Percentiles rank a stretch among this genome's conserved stretches.
Evolutionary conservation across 2,888 invertebrate species (phyloP).

Genomic region (Aricia artaxerxes): DNA sequence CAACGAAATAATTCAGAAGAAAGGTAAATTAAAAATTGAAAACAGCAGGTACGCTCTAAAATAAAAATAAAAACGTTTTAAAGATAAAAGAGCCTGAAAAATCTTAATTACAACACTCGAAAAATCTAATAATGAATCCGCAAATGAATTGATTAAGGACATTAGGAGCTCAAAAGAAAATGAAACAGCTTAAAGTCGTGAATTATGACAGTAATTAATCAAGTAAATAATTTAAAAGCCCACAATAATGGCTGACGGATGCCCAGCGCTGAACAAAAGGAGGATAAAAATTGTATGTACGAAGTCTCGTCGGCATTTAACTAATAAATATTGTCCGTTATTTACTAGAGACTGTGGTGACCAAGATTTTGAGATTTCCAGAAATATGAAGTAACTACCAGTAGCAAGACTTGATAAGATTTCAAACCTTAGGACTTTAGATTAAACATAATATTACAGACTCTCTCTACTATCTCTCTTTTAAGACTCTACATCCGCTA

Average conservation of each 20-base stretch:
- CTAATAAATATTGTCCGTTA: slow-evolving; percentile 36
- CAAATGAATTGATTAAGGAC: slow-evolving; percentile 6
- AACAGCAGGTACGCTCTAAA: not conserved
- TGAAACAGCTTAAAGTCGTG: slow-evolving; percentile 4
- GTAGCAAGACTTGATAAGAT: too few relatives aligned
- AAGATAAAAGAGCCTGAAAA: not conserved
- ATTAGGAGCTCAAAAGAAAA: slow-evolving; percentile 13
- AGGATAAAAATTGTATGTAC: slow-evolving; percentile 34
- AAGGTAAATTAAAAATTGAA: too few relatives aligned
- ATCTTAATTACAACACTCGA: not conserved
- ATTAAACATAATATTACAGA: too few relatives aligned
- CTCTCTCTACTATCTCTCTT: too few relatives aligned
- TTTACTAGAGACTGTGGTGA: slow-evolving; percentile 32
- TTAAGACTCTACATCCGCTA: too few relatives aligned
- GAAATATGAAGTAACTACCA: not conserved
- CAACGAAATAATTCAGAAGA: too few relatives aligned
- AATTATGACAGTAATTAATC: slow-evolving; percentile 19
- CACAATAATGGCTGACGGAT: slow-evolving; percentile 30
- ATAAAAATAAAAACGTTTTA: not conserved
- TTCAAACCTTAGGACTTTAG: too few relatives aligned
- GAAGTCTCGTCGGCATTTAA: slow-evolving; percentile 35
- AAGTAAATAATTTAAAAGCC: slow-evolving; percentile 24
- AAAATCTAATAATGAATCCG: slow-evolving; percentile 4
- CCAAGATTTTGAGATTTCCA: slow-evolving; percentile 3
- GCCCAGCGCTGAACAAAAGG: slow-evolving; percentile 25